Conservation (phyloP, 92 coral and sea anemone genomes). For the Siderastrea siderea region DNA sequence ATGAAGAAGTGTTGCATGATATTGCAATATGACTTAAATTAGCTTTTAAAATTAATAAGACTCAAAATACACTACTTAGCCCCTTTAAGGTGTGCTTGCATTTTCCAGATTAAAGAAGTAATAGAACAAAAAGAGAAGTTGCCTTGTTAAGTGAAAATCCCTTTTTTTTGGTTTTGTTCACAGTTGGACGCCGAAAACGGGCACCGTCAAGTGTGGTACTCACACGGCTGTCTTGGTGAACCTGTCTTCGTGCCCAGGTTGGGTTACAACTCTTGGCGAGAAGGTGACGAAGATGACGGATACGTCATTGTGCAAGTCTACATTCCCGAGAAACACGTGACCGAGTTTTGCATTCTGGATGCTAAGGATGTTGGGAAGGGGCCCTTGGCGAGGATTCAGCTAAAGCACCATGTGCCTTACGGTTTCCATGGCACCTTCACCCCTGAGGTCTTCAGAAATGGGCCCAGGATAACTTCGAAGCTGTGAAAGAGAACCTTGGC, state of each 20-base stretch:
- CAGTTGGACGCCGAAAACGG: conserved; percentile 74
- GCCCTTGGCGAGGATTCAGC: conserved; percentile 79
- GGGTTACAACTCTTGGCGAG: conserved; percentile 87
- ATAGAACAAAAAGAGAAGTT: background rate
- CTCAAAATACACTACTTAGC: too few species aligned
- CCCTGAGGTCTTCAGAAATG: conserved; percentile 74
- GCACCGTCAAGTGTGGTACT: conserved; percentile 85
- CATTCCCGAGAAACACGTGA: conserved; percentile 85
- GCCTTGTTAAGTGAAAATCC: background rate
- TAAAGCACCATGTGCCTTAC: conserved; percentile 91
- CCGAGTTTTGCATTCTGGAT: conserved; percentile 90
- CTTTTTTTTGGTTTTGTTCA: background rate
- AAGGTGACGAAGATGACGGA: conserved; percentile 94
- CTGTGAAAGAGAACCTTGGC: conserved; percentile 12
- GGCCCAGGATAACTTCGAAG: conserved; percentile 62
- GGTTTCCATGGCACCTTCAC: conserved; percentile 96
- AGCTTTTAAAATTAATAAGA: too few species aligned
- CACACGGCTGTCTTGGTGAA: conserved; percentile 91
- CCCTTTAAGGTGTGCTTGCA: too few species aligned
- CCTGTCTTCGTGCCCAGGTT: conserved; percentile 89
- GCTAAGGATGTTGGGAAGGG: conserved; percentile 92
- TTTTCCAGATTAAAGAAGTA: too few species aligned
- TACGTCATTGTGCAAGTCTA: conserved; percentile 92
- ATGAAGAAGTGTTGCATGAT: too few species aligned
- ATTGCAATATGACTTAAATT: too few species aligned